Conservation (phyloP, 1,140 invertebrate genomes). For the Zaprionus inermis region DNA sequence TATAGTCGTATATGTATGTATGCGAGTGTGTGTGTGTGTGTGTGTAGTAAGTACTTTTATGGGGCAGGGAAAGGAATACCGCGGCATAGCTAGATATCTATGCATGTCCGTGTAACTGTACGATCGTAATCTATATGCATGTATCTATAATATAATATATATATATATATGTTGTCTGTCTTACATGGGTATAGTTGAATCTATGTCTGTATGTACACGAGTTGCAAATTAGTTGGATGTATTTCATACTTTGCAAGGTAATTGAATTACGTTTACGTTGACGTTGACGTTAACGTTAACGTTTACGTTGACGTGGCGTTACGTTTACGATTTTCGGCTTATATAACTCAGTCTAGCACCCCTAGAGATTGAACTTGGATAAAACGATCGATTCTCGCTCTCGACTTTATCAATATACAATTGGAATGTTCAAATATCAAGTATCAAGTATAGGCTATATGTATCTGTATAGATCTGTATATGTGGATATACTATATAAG, state of each 20-base stretch:
- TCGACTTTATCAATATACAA: constrained; percentile 67
- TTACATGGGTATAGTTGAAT: constrained; percentile 18
- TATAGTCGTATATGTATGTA: constrained; percentile 45
- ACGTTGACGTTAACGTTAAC: constrained; percentile 34
- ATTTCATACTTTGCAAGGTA: constrained; percentile 75
- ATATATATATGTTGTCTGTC: constrained; percentile 9
- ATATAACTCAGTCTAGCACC: constrained; percentile 77
- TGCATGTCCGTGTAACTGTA: constrained; percentile 22
- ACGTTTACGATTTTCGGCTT: constrained; percentile 32
- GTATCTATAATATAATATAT: constrained; percentile 11
- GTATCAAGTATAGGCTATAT: constrained; percentile 21
- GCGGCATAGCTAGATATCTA: constrained; percentile 19
- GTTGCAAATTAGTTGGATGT: constrained; percentile 57
- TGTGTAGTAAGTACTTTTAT: neutral
- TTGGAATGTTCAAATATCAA: constrained; percentile 42
- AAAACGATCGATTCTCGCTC: constrained; percentile 57
- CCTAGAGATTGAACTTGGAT: constrained; percentile 74
- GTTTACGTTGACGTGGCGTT: constrained; percentile 14
- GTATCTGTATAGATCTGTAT: constrained; percentile 26
- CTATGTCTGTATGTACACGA: constrained; percentile 40
- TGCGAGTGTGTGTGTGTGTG: constrained; percentile 14
- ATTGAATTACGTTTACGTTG: constrained; percentile 75
- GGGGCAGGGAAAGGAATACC: neutral
- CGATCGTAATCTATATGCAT: constrained; percentile 6
- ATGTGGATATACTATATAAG: constrained; percentile 2